Base-by-base conservation (phyloP, 2,888 invertebrate genomes). In the Papilio demoleus region DNA sequence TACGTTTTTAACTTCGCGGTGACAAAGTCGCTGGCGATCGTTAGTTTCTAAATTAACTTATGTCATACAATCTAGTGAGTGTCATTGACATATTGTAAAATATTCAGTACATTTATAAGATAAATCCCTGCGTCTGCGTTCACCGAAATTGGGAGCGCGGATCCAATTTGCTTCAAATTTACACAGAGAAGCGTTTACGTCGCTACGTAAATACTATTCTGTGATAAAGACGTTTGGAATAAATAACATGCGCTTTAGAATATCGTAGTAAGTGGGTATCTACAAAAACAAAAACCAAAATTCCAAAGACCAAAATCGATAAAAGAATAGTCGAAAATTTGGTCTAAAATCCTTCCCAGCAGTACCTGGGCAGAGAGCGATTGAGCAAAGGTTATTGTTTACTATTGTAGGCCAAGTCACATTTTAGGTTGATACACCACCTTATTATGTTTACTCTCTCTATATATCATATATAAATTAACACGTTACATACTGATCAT, bases 171-270 rank as follows among this genome's bases (percentile, higher is more conserved):
- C 22, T 59, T 38, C 19, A 59, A 59, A 59, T 59, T 59, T 38
- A 59, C 59, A 59, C 59, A 59, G 59, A 59, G 22, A 59, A 59
- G 22, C 36, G 58, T 59, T 58, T 59, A 59, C 36, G 19, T 38
- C 11, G 19, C 36, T 31, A 38, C 53, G 53, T 56, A 31, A 31
- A 31, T 31, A 9, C 53, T 31, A 17, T 31, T 31, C 31, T 56
- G 27, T 17, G 53, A 56, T 31, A 22, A 53, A 24, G 24, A 53
- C 53, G 27, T 53, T 17, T 27, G 14, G 31, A n/a, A 9, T 31
- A 9, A 31, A 31, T 31, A 56, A 56, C 31, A 31, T 31, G 17
- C 27, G 14, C n/a, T 31, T 17, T 17, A 4, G n/a, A 56, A 31
- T 56, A n/a, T 31, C n/a, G 8, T n/a, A 9, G 14, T 50, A 14